These are phyloP conservation scores for Manis javanica DNA, from an alignment of 2,797 vertebrate genomes.

Conservation along the genomic window DNA sequence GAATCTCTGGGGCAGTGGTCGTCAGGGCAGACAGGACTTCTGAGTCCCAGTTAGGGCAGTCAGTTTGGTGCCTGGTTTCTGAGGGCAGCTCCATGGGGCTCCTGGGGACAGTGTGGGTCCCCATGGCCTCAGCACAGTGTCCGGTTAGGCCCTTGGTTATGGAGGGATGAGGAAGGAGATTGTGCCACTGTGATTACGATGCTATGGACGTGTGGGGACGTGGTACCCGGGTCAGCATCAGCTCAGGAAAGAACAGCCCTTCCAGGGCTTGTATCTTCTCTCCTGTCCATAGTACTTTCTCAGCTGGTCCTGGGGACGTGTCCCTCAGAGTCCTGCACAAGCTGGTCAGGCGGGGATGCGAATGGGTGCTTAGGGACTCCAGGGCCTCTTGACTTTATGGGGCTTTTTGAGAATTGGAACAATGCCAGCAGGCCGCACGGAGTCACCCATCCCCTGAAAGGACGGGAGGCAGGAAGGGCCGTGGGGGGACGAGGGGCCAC, in stretches of 20 bases:
- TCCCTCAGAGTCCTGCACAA: neutral
- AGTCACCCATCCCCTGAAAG: neutral
- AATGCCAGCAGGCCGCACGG: fast-evolving
- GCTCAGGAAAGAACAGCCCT: constrained; percentile 84
- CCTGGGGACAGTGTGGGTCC: neutral
- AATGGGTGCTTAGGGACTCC: fast-evolving
- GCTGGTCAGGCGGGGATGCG: fast-evolving
- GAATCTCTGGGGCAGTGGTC: fast-evolving
- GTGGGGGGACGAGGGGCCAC: fast-evolving
- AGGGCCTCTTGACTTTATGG: neutral
- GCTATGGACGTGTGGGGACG: constrained; percentile 83
- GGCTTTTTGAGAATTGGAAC: neutral
- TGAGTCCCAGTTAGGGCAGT: too few relatives aligned
- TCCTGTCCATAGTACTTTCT: neutral
- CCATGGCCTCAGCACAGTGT: fast-evolving
- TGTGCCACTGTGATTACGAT: neutral
- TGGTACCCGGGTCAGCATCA: constrained; percentile 83
- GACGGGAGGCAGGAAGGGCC: neutral
- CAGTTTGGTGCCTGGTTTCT: neutral
- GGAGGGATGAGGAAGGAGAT: neutral
- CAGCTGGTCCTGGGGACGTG: neutral
- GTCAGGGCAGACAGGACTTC: neutral
- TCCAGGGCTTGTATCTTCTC: neutral
- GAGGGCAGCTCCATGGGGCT: fast-evolving
- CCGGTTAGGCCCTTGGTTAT: neutral